Base-by-base conservation (phyloP, 2,797 vertebrate genomes). In the Numenius phaeopus region DNA sequence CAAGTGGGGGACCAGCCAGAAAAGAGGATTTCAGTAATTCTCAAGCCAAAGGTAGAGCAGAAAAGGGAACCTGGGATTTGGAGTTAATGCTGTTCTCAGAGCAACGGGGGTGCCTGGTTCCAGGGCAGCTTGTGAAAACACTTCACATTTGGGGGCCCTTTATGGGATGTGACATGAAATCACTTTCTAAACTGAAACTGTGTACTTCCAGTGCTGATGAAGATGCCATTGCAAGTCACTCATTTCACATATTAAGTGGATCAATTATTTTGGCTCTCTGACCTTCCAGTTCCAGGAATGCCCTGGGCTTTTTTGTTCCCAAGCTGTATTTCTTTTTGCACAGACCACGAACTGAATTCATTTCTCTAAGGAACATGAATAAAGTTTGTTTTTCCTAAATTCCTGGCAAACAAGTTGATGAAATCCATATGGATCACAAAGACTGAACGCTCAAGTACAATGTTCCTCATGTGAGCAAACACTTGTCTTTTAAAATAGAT, bases 381-480 rank as follows among this genome's bases (percentile, higher is more conserved):
- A 95, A 95, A 94, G 71, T 97, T 97, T 96, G 89, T 92, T 96
- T 96, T 96, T 92, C 82, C 71, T 91, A 92, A 91, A 94, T 94
- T 96, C 89, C 87, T 97, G 97, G 96, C 95, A 96, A 95, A 96
- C 95, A 96, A 89, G 67, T 85, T 96, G 94, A 97, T 97, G 93
- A 96, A 97, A 94, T 92, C 97, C 97, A 96, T 95, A 96, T 96
- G 97, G 91, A 97, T 95, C 30, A 64, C 94, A 81, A 94, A 95
- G 78, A 73, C 79, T 89, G 55, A 94, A 87, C 0, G 32, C 87
- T 83, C 65, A 52, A 92, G 52, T 87, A 92, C 83, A 94, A 52
- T 71, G 75, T 94, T 95, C 78, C 61, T 94, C 1, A 11, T 94
- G 72, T 95, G 96, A 96, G 76, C 95, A 96, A 96, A 96, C 89